Base-by-base conservation (phyloP, 2,797 vertebrate genomes). In the Neoniphon sammara region DNA sequence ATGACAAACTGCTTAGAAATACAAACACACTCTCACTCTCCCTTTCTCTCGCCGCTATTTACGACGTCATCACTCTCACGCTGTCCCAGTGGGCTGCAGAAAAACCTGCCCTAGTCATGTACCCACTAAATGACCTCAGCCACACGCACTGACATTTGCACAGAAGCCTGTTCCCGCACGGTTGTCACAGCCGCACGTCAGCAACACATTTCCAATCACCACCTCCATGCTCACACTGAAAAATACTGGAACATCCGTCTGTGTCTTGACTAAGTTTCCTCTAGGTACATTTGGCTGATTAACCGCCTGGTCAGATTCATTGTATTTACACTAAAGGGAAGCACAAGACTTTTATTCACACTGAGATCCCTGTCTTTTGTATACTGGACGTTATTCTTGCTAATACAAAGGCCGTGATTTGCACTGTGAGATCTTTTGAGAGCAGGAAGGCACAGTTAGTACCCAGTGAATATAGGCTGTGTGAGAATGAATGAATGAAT, bases 131-230 rank as follows among this genome's bases (percentile, higher is more conserved):
- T 67, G 71, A 71, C 80, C 79, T 42, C 54, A 59, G 60, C 54
- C 7, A 36, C 69, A 78, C 31, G 54, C 73, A 25, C 63, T 39
- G 60, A 70, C 63, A 3, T 47, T 60, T 56, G 31, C 66, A 53
- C 47, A 65, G 55, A 66, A 18, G 21, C 62, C 42, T 46, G 10
- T 11, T 53, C 52, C 60, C 7, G 23, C 67, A 21, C 50, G 18
- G 31, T 52, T 67, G 14, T 87, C 87, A 88, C 77, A 81, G 36
- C 73, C 65, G 30, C 78, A 68, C 76, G 78, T 70, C 82, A 79
- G 75, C 74, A 73, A 79, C 87, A 85, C 87, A 18, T 90, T 84
- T 81, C 34, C 77, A 64, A 7, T 81, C 85, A 85, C 86, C 88
- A 81, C 88, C 90, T 85, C 80, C 85, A 58, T 53, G 42, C 79